Percentiles rank a stretch among this genome's conserved stretches.
Conservation (phyloP, 2,888 invertebrate genomes). For the Lumbricus terrestris region DNA sequence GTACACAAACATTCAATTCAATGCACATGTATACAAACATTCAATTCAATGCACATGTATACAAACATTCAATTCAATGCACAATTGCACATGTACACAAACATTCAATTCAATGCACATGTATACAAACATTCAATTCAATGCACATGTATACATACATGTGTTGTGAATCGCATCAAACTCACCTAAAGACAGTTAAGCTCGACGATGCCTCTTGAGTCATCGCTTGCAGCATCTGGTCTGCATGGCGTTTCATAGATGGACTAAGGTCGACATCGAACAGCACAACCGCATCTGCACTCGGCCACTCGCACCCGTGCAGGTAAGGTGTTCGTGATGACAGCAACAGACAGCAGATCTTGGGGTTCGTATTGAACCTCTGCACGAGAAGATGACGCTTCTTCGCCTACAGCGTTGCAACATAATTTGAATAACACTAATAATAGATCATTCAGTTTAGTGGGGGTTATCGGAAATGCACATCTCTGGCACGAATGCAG, state of each 20-base stretch:
- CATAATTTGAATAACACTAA: not conserved
- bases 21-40: too few species aligned
- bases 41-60: too few species aligned
- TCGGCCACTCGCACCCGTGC: not conserved
- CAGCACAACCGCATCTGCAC: not conserved
- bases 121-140: too few species aligned
- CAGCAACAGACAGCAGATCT: not conserved
- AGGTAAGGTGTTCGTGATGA: not conserved
- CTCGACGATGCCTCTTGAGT: not conserved
- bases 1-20: too few species aligned
- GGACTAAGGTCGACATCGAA: not conserved
- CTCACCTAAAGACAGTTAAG: constrained; percentile 7
- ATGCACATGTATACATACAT: too few species aligned
- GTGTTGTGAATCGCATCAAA: not conserved
- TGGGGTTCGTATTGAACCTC: not conserved
- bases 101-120: too few species aligned
- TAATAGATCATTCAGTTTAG: too few species aligned
- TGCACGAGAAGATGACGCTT: not conserved
- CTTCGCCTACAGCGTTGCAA: not conserved
- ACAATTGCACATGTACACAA: too few species aligned
- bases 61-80: too few species aligned
- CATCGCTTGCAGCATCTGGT: not conserved
- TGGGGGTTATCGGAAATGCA: too few species aligned
- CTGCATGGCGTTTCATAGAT: not conserved
- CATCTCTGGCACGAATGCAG: too few species aligned